Conservation (phyloP, 2,888 invertebrate genomes). For the Diloba caeruleocephala region DNA sequence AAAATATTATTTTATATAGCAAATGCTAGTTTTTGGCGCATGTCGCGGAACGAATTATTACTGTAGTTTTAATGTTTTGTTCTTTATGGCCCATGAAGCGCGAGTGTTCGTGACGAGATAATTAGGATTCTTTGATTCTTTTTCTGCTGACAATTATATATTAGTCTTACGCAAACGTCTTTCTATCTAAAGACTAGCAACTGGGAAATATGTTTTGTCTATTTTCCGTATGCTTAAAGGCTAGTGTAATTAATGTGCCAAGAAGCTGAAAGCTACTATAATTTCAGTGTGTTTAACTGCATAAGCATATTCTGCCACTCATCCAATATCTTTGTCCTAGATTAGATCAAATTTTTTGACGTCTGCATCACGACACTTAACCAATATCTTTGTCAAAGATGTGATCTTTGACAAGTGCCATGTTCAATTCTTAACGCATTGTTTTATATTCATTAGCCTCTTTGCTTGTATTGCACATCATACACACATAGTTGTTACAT, state of each 20-base stretch:
- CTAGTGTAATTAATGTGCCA: slow-evolving; percentile 16
- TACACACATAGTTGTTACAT: too few relatives aligned
- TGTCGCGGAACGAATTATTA: slow-evolving; percentile 44
- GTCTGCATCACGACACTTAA: too few relatives aligned
- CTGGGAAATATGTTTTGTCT: slow-evolving; percentile 26
- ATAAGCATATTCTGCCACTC: too few relatives aligned
- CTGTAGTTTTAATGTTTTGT: slow-evolving; percentile 58
- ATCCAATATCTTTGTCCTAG: too few relatives aligned
- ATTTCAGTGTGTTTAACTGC: neutral
- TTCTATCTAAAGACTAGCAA: slow-evolving; percentile 31
- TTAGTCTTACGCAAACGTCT: slow-evolving; percentile 39
- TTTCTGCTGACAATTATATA: slow-evolving; percentile 48
- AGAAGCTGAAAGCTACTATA: slow-evolving; percentile 5
- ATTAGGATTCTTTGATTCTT: slow-evolving; percentile 57
- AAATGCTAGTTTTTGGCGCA: slow-evolving; percentile 48
- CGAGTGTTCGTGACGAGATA: slow-evolving; percentile 68
- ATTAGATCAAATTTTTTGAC: too few relatives aligned
- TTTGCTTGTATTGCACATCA: too few relatives aligned
- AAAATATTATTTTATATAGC: slow-evolving; percentile 24
- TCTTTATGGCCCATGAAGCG: slow-evolving; percentile 65
- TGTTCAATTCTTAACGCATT: neutral
- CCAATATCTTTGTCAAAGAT: too few relatives aligned
- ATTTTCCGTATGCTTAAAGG: slow-evolving; percentile 25
- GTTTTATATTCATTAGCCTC: too few relatives aligned
- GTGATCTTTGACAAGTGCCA: too few relatives aligned